Conservation (phyloP, 2,797 vertebrate genomes). For the Ictinia mississippiensis region DNA sequence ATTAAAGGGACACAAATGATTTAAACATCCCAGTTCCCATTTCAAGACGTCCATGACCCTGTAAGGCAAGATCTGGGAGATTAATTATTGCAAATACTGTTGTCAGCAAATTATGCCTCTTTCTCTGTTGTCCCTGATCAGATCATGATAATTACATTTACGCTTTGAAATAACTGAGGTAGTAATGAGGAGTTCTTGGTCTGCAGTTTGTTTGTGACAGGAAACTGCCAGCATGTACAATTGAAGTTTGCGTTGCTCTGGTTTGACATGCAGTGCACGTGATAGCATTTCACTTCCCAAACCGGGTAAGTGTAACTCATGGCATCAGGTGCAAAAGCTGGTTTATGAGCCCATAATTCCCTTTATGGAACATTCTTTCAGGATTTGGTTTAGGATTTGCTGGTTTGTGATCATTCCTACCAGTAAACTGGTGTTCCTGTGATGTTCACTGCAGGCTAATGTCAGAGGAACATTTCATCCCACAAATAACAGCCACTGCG, state of each 20-base stretch:
- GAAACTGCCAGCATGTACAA: not conserved
- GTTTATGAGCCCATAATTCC: not conserved
- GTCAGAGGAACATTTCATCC: slow-evolving; percentile 6
- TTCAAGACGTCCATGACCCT: not conserved
- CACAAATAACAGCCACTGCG: not conserved
- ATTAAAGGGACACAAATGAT: slow-evolving; percentile 9
- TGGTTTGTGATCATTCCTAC: not conserved
- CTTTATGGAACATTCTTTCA: not conserved
- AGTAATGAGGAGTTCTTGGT: slow-evolving; percentile 52
- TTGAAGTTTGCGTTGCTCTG: not conserved
- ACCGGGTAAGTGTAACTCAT: not conserved
- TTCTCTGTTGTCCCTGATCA: slow-evolving; percentile 57
- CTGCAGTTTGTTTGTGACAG: slow-evolving; percentile 56
- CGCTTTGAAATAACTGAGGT: slow-evolving; percentile 32
- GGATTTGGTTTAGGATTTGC: slow-evolving; percentile 1
- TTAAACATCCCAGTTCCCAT: slow-evolving; percentile 42
- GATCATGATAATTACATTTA: slow-evolving; percentile 61
- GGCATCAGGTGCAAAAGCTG: slow-evolving; percentile 28
- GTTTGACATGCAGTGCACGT: not conserved
- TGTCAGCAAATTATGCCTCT: slow-evolving; percentile 57
- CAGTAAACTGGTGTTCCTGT: not conserved
- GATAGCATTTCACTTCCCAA: not conserved
- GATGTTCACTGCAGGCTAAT: not conserved
- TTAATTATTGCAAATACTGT: slow-evolving; percentile 48
- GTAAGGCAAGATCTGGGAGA: slow-evolving; percentile 48